Base-by-base conservation (phyloP, 2,113 vertebrate species). In the Cyprinodon variegatus region DNA sequence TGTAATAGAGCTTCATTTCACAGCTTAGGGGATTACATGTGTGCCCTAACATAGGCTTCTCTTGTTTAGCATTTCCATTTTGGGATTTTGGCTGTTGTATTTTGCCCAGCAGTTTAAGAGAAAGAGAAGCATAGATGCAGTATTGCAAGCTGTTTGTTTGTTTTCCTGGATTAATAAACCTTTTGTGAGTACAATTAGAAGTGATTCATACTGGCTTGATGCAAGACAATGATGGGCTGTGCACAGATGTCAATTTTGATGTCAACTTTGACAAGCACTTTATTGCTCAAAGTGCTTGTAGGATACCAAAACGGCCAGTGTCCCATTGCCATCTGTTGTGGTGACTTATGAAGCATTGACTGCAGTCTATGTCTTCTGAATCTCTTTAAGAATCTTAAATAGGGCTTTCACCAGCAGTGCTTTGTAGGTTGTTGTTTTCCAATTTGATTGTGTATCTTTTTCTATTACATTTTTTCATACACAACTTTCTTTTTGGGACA, bases 71-170 rank as follows among this genome's bases (percentile, higher is more conserved):
- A 36, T 76, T 57, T 69, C 61, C 81, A 46, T 70, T 68, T 70
- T 40, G 20, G 65, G 71, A 57, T 48, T 41, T 10, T 46, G 65
- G 64, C 59, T 78, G 76, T 36, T 57, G 72, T 79, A 37, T 72
- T 40, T 36, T 66, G 46, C 68, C 59, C 72, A 77, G 80, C 78
- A 82, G 78, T 75, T 65, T n/a, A 39, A 6, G n/a, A 46, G 8
- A 62, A 60, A 67, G 76, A 83, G 82, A 63, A 61, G 77, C 70
- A 77, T 72, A 82, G 74, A 81, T 40, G 45, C 41, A 60, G 68
- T 83, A 87, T 83, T 83, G 83, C 81, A 84, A 59, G 40, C 77
- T 50, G 70, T 78, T 84, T 72, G 76, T 89, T 83, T 90, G 89
- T 78, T 85, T 88, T 75, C 6, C 76, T 83, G 60, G 69, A 68